Percentiles rank a stretch among this genome's conserved stretches.
Evolutionary conservation across 1,140 invertebrate genomes (phyloP).

Genomic region (Drosophila bipectinata): DNA sequence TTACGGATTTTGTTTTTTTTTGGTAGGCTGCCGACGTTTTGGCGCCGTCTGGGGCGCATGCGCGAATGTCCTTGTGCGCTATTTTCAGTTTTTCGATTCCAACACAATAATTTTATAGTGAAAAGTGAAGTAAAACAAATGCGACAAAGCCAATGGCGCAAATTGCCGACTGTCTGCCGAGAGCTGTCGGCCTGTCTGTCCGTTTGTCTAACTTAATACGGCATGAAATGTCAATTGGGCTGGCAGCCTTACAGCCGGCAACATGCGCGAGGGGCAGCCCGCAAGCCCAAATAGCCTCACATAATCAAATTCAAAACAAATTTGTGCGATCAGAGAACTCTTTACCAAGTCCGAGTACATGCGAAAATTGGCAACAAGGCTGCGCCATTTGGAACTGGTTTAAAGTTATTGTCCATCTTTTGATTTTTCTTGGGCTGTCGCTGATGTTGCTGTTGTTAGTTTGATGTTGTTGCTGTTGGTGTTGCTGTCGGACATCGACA

Average conservation of each 20-base stretch:
- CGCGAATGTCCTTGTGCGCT: conserved; percentile 79
- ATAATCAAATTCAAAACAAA: conserved; percentile 81
- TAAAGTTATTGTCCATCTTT: conserved; percentile 82
- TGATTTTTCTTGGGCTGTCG: conserved; percentile 75
- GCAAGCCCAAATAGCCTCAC: conserved; percentile 53
- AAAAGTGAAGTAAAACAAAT: conserved; percentile 56
- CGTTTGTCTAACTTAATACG: conserved; percentile 59
- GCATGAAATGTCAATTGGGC: conserved; percentile 80
- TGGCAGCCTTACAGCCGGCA: conserved; percentile 20
- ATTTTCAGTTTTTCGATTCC: conserved; percentile 65
- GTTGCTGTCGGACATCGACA: conserved; percentile 45
- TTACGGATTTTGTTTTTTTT: neutral
- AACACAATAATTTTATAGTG: conserved; percentile 78
- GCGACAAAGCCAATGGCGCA: conserved; percentile 62
- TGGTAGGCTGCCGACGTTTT: conserved; percentile 44
- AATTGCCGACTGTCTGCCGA: conserved; percentile 62
- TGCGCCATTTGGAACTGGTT: conserved; percentile 70
- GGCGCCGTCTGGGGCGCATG: conserved; percentile 79
- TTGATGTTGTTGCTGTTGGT: conserved; percentile 42
- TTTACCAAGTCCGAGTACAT: conserved; percentile 45
- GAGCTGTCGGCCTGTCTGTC: conserved; percentile 45
- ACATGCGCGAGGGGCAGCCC: conserved; percentile 40
- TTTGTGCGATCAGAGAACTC: conserved; percentile 58
- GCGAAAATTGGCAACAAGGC: conserved; percentile 74
- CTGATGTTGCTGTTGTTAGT: conserved; percentile 51